Conservation (phyloP, 2,797 vertebrate genomes). For the Sebastes hubbsi region DNA sequence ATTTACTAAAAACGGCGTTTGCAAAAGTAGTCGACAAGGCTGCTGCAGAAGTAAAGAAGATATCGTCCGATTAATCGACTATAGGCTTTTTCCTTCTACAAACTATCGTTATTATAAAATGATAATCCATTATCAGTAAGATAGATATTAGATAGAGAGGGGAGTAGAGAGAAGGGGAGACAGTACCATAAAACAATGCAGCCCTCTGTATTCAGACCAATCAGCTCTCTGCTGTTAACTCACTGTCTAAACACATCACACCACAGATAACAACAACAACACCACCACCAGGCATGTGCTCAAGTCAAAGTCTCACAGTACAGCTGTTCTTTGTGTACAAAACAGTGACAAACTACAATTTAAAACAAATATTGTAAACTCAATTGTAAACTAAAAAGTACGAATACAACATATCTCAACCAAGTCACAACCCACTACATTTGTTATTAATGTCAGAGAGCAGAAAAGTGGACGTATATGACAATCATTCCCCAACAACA, state of each 20-base stretch:
- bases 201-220: conserved; percentile 29
- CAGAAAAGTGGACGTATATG: not conserved
- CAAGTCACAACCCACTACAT: not conserved
- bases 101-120: too few relatives aligned
- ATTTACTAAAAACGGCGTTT: too few relatives aligned
- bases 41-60: too few relatives aligned
- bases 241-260: conserved; percentile 35
- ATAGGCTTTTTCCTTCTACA: too few relatives aligned
- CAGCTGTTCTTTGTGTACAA: not conserved
- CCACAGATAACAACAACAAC: conserved; percentile 8
- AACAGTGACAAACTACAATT: not conserved
- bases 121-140: not conserved
- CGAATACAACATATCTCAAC: fast-evolving
- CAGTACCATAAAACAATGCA: conserved; percentile 45
- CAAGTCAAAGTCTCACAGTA: not conserved
- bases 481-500: not conserved
- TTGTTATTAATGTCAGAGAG: not conserved
- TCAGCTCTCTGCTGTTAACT: conserved; percentile 40
- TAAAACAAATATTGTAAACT: not conserved
- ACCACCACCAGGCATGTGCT: not conserved
- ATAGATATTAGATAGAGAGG: not conserved
- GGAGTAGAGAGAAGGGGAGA: conserved; percentile 15
- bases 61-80: too few relatives aligned
- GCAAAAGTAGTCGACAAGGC: too few relatives aligned
- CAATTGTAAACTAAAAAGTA: not conserved